phyloP scores from a whole-genome alignment of 2,888 invertebrate species.

The Auanema freiburgensis region DNA sequence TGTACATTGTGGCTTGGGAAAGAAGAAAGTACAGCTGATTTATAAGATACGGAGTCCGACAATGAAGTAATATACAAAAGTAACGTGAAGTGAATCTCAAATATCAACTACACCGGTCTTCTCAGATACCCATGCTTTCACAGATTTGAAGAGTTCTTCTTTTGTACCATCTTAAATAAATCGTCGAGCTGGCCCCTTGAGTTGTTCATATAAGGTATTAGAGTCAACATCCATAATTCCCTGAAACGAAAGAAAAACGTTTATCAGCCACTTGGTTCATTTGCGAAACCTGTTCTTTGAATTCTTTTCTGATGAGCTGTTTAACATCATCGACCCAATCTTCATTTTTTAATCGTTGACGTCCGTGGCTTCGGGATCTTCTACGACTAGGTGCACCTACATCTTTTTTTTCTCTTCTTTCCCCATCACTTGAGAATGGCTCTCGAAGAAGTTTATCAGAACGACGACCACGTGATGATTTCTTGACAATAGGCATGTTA shows the following conservation, averaged over 20 bases:
- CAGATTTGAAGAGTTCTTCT: constrained; percentile 5
- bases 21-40: too few relatives aligned
- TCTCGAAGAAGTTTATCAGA: constrained; percentile 24
- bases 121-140: constrained; percentile 7
- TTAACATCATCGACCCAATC: constrained; percentile 10
- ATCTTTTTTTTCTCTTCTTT: constrained; percentile 29
- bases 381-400: constrained; percentile 21
- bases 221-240: constrained; percentile 4
- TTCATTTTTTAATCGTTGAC: constrained; percentile 19
- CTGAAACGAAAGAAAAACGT: too few relatives aligned
- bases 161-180: constrained; percentile 2
- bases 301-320: constrained; percentile 2
- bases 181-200: constrained; percentile 5
- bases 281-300: constrained; percentile 1
- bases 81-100: too few relatives aligned
- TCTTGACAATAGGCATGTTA: constrained; percentile 5
- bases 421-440: constrained; percentile 33
- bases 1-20: too few relatives aligned
- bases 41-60: too few relatives aligned
- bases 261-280: too few relatives aligned
- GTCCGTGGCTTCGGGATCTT: constrained; percentile 46
- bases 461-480: constrained; percentile 24
- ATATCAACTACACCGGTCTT: background rate
- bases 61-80: too few relatives aligned
- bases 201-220: constrained; percentile 4